Evolutionary conservation across 1,140 invertebrate genomes (phyloP).

Genomic region (Euura saliciscinereae): DNA sequence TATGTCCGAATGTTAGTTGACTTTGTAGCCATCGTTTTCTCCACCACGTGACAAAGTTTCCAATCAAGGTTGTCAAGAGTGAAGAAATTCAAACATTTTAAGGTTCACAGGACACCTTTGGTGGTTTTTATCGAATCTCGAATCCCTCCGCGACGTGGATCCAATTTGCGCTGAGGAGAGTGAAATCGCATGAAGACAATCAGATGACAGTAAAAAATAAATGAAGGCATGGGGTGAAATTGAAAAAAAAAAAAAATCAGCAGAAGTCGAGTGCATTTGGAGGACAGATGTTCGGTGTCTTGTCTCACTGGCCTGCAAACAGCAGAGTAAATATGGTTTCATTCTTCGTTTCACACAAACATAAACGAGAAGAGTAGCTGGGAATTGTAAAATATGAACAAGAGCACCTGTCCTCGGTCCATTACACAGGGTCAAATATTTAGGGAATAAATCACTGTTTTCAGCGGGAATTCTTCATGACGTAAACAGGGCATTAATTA

Average conservation of each 20-base stretch:
- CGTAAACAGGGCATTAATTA: conserved; percentile 10
- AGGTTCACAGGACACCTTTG: no score
- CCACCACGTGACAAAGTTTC: not conserved
- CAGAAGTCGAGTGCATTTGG: not conserved
- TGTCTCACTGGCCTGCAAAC: not conserved
- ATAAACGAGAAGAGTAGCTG: not conserved
- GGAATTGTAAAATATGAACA: conserved; percentile 9
- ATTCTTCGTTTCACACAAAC: conserved; percentile 1
- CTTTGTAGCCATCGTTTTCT: not conserved
- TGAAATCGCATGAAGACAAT: no score
- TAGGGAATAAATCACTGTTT: not conserved
- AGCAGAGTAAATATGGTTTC: not conserved
- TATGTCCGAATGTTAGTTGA: not conserved
- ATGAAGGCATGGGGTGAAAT: no score
- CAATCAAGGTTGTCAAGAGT: no score
- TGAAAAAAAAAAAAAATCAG: no score
- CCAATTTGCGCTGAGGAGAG: no score
- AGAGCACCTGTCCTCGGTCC: conserved; percentile 4
- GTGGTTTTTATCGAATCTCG: no score
- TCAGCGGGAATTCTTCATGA: not conserved
- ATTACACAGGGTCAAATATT: conserved; percentile 7
- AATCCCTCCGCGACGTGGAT: no score
- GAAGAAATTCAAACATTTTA: no score
- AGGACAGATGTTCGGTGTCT: conserved; percentile 6
- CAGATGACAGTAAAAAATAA: no score